Percentiles rank a stretch among this genome's conserved stretches.
These are phyloP conservation scores for Synergus gifuensis DNA, from an alignment of 2,888 invertebrate species.

Conservation along the genomic window DNA sequence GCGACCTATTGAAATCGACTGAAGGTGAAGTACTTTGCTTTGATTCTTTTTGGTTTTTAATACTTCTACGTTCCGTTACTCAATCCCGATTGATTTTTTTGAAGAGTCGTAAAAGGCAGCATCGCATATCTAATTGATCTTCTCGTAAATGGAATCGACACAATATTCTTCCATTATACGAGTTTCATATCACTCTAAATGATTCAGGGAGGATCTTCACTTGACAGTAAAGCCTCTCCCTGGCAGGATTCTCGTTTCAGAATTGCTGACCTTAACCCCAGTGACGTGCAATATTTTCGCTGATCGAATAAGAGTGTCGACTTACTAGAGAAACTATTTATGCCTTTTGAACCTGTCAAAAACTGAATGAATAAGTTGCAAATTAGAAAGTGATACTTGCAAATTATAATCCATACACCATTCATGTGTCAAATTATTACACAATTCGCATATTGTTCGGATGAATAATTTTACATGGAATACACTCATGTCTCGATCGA, in stretches of 20 bases:
- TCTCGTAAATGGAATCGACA: constrained; percentile 8
- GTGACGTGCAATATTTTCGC: constrained; percentile 30
- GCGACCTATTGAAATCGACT: constrained; percentile 2
- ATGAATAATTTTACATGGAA: no score
- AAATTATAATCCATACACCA: not conserved
- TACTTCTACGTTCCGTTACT: not conserved
- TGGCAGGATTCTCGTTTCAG: constrained; percentile 12
- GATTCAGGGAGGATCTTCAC: constrained; percentile 31
- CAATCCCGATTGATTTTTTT: not conserved
- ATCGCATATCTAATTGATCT: constrained; percentile 26
- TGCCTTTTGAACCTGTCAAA: constrained; percentile 31
- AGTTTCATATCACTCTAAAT: constrained; percentile 28
- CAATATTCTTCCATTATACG: not conserved
- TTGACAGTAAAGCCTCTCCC: constrained; percentile 25
- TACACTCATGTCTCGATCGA: no score
- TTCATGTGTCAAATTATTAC: not conserved
- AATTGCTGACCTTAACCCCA: constrained; percentile 36
- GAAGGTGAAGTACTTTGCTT: not conserved
- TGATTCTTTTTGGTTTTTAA: not conserved
- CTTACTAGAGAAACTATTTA: constrained; percentile 35
- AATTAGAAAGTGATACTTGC: constrained; percentile 26
- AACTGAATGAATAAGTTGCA: constrained; percentile 2
- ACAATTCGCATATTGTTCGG: not conserved
- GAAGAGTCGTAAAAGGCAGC: constrained; percentile 7
- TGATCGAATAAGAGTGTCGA: constrained; percentile 5